phyloP scores from a whole-genome alignment of 2,888 invertebrate species.

The Pollenia amentaria region DNA sequence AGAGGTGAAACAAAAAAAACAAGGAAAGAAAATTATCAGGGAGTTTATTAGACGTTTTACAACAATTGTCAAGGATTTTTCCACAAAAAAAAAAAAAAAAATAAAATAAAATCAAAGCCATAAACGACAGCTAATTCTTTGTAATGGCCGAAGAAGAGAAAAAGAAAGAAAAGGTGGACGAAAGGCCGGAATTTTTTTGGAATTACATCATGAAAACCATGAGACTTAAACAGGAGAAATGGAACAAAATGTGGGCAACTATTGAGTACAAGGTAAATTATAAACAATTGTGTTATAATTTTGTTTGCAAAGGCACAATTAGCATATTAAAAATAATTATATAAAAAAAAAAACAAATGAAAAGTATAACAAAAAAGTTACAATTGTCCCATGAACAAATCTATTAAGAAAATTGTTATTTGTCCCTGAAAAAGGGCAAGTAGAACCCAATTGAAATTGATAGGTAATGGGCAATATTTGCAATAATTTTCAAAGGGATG shows the following conservation, averaged over 20 bases:
- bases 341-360: not conserved
- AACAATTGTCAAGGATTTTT: conserved; percentile 54
- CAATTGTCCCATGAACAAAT: conserved; percentile 41
- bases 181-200: conserved; percentile 78
- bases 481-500: too few relatives aligned
- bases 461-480: not conserved
- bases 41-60: conserved; percentile 49
- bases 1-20: not conserved
- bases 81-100: not conserved
- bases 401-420: conserved; percentile 39
- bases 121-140: conserved; percentile 48
- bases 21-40: not conserved
- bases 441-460: conserved; percentile 26
- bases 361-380: not conserved
- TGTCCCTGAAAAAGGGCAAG: not conserved
- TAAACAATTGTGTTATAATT: not conserved
- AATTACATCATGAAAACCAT: conserved; percentile 79
- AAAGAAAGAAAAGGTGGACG: conserved; percentile 75
- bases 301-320: not conserved
- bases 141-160: conserved; percentile 76
- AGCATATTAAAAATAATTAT: not conserved
- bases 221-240: conserved; percentile 79
- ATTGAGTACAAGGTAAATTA: conserved; percentile 77
- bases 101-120: not conserved
- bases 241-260: conserved; percentile 79